Base-by-base conservation (phyloP, 2,797 vertebrate genomes). In the Acanthurus lineatus region DNA sequence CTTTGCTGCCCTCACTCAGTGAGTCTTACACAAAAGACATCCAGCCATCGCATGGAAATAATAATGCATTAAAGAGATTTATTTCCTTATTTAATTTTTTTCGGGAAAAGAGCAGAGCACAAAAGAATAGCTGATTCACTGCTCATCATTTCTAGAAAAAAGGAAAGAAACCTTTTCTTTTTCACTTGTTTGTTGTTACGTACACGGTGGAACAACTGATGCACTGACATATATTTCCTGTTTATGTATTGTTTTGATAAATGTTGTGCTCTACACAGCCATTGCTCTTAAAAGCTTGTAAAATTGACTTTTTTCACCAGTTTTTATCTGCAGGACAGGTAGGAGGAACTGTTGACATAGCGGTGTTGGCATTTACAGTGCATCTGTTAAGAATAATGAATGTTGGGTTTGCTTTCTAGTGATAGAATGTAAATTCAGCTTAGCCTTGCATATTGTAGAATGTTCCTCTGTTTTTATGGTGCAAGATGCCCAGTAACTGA, bases 381-480 rank as follows among this genome's bases (percentile, higher is more conserved):
- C 28, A 8, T 57, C 49, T 71, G 20, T 51, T 40, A 16, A 51
- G 48, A 69, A 67, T 25, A 32, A 54, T 14, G 15, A 67, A 28
- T n/a, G 25, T 35, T 0, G 0, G 16, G 28, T 38, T 22, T 47
- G 28, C 10, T n/a, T 17, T 15, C n/a, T 15, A 10, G 6, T n/a
- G 19, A 38, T 25, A 32, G 15, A 68, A 45, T 25, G 10, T 14
- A 16, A 62, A 44, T 45, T 12, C 14, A 66, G n/a, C 5, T 40
- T 8, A 8, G n/a, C 35, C 4, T 19, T 32, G 20, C 4, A 1
- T 25, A 15, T 9, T 22, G 4, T 9, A 38, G n/a, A 54, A 11
- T 51, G 45, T 32, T 32, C 28, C 28, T 48, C 1, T 44, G 22
- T 62, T 22, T 7, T 49, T 8, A 40, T 54, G 42, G 38, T 16